Conservation (phyloP, 2,888 invertebrate genomes). For the Meganola albula region DNA sequence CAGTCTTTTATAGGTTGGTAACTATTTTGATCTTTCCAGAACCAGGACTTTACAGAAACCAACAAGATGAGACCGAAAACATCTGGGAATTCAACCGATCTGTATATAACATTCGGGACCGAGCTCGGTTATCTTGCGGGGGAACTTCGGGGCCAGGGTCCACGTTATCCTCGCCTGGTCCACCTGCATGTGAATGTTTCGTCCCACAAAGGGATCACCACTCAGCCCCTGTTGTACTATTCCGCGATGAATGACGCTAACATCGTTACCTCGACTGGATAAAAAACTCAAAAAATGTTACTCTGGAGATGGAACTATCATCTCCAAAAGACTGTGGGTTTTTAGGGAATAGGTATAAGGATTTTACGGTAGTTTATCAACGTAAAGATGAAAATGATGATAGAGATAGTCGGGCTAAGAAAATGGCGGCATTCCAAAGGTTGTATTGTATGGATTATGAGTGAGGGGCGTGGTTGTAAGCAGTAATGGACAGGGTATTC, state of each 20-base stretch:
- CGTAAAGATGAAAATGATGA: constrained; percentile 28
- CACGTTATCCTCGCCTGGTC: constrained; percentile 62
- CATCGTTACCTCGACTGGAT: constrained; percentile 31
- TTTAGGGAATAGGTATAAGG: constrained; percentile 16
- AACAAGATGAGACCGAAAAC: constrained; percentile 24
- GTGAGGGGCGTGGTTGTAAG: constrained; percentile 32
- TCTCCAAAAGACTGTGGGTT: constrained; percentile 6
- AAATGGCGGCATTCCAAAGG: constrained; percentile 45
- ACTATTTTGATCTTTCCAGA: no score
- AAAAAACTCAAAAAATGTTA: constrained; percentile 17
- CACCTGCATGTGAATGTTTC: constrained; percentile 66
- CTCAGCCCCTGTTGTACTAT: constrained; percentile 80
- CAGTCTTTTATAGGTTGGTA: no score
- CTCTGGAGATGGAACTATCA: constrained; percentile 9
- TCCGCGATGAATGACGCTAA: constrained; percentile 76
- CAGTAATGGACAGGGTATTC: no score
- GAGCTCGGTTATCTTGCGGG: constrained; percentile 63
- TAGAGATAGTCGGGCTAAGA: constrained; percentile 37
- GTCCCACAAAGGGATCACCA: constrained; percentile 67
- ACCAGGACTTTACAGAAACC: constrained; percentile 39
- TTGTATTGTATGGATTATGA: constrained; percentile 47
- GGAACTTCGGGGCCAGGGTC: constrained; percentile 61
- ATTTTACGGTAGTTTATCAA: constrained; percentile 20
- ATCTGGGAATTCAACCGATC: constrained; percentile 50
- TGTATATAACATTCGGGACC: constrained; percentile 52